These are phyloP conservation scores for Tetramorium parvispinum DNA, from an alignment of 1,140 invertebrate species.

Conservation along the genomic window DNA sequence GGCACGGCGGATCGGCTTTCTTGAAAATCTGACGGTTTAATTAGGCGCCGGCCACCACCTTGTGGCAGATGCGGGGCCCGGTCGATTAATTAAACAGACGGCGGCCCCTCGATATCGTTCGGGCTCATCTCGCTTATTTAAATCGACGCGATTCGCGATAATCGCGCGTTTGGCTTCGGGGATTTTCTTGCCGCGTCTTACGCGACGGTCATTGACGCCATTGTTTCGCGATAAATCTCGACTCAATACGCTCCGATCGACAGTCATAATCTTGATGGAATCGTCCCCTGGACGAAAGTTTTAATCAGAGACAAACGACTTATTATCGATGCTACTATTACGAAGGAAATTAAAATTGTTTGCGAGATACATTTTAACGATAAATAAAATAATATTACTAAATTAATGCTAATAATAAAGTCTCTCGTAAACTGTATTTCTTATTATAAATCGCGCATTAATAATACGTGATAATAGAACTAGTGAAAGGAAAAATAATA, in stretches of 20 bases:
- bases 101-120: constrained; percentile 60
- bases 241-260: background rate
- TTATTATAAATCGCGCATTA: background rate
- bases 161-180: constrained; percentile 19
- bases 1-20: constrained; percentile 70
- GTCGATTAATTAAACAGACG: constrained; percentile 74
- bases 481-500: no score
- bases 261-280: background rate
- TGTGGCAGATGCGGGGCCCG: constrained; percentile 69
- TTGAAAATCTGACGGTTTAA: constrained; percentile 79
- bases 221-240: constrained; percentile 35
- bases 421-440: background rate
- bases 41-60: constrained; percentile 70
- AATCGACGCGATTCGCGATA: constrained; percentile 64
- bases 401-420: background rate
- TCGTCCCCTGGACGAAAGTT: background rate
- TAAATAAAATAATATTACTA: background rate
- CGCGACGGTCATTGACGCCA: background rate
- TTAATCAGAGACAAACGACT: background rate
- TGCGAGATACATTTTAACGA: background rate
- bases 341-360: background rate
- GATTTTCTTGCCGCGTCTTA: constrained; percentile 35
- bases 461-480: no score
- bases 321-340: background rate
- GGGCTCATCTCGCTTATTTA: constrained; percentile 66